Percentiles rank a stretch among this genome's conserved stretches.
Conservation (phyloP, 2,888 invertebrate species). For the Cepaea hortensis region DNA sequence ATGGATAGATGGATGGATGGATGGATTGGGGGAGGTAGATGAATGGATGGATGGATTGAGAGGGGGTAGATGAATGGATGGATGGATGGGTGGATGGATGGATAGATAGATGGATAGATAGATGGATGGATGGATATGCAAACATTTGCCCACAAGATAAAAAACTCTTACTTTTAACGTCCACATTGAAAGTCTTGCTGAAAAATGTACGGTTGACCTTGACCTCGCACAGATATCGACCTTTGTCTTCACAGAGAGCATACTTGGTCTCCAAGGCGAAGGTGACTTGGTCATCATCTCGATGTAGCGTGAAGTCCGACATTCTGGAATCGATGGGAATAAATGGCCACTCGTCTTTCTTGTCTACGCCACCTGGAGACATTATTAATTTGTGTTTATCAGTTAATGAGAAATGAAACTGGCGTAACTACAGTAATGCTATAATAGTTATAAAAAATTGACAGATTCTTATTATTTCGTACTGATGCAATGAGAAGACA, state of each 20-base stretch:
- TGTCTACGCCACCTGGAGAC: constrained; percentile 48
- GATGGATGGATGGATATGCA: too few relatives aligned
- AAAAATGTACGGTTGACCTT: constrained; percentile 49
- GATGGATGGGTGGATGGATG: too few relatives aligned
- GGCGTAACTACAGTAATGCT: too few relatives aligned
- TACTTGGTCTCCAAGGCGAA: constrained; percentile 50
- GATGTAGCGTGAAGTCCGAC: constrained; percentile 50
- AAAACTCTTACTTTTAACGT: constrained; percentile 46
- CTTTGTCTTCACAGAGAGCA: constrained; percentile 53
- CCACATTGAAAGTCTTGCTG: constrained; percentile 51
- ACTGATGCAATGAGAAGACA: not conserved
- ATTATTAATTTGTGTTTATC: not conserved
- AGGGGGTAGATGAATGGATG: too few relatives aligned
- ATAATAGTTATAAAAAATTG: too few relatives aligned
- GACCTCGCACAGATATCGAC: constrained; percentile 52
- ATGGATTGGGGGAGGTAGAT: too few relatives aligned
- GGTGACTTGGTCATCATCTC: constrained; percentile 47
- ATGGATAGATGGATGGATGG: too few relatives aligned
- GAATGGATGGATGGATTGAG: too few relatives aligned
- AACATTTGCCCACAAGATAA: too few relatives aligned
- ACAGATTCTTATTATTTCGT: too few relatives aligned
- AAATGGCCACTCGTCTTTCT: constrained; percentile 52
- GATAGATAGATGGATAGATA: too few relatives aligned
- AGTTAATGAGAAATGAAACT: not conserved
- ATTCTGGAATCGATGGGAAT: constrained; percentile 53